These are phyloP conservation scores for Athene cunicularia DNA, from an alignment of 2,113 vertebrate genomes.

Conservation along the genomic window DNA sequence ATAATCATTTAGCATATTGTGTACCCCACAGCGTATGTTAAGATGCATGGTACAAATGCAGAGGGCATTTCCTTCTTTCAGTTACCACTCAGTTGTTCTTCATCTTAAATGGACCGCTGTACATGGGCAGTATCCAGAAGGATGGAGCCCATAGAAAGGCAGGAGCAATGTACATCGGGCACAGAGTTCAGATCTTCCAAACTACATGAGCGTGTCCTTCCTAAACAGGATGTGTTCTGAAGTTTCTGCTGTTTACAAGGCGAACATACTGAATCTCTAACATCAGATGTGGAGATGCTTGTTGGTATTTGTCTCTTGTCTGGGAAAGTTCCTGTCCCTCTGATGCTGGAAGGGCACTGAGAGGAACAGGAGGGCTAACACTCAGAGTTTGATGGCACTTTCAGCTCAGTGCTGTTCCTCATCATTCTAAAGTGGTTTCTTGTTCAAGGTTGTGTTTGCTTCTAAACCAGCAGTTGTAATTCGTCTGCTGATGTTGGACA, in stretches of 20 bases:
- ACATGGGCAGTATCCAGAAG: not conserved
- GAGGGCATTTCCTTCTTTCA: not conserved
- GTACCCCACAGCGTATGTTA: not conserved
- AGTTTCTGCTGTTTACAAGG: not conserved
- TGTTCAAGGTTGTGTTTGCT: not conserved
- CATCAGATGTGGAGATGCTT: not conserved
- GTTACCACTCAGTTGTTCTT: not conserved
- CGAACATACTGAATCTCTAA: not conserved
- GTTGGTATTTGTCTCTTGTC: not conserved
- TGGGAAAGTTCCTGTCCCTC: rapidly evolving
- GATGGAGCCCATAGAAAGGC: not conserved
- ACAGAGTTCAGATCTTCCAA: not conserved
- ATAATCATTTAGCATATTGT: not conserved
- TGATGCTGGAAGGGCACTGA: not conserved
- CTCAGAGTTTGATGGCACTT: not conserved
- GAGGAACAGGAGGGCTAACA: not conserved
- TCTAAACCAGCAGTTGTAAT: not conserved
- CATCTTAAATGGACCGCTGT: not conserved
- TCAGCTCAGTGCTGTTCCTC: not conserved
- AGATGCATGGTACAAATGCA: not conserved
- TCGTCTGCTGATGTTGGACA: not conserved
- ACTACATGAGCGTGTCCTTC: rapidly evolving
- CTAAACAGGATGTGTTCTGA: not conserved
- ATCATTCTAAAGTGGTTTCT: not conserved
- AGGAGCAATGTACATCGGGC: not conserved